Conservation (phyloP, 2,113 vertebrate species). For the Trogon melanurus region DNA sequence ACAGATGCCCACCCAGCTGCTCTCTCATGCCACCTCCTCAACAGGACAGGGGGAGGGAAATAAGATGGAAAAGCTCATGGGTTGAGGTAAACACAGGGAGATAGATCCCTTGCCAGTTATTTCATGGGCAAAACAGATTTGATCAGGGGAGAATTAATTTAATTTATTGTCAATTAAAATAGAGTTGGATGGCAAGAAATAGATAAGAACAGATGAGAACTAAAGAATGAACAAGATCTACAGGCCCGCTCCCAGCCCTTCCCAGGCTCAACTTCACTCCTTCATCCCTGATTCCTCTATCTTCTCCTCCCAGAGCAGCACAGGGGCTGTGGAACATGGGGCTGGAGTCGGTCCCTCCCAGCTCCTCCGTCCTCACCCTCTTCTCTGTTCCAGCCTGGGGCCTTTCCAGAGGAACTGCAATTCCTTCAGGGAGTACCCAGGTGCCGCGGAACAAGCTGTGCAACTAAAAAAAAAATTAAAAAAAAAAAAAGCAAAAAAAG, state of each 20-base stretch:
- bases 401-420: not conserved
- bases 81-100: rapidly evolving
- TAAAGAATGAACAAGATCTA: no score
- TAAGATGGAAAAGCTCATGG: rapidly evolving
- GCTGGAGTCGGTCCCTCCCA: not conserved
- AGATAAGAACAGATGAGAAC: not conserved
- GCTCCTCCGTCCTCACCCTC: not conserved
- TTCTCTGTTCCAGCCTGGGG: not conserved
- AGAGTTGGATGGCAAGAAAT: not conserved
- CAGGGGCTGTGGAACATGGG: not conserved
- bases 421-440: not conserved
- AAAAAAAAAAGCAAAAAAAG: not conserved
- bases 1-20: not conserved
- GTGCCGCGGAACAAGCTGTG: not conserved
- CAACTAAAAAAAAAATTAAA: not conserved
- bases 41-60: not conserved
- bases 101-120: not conserved
- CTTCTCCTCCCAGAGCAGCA: rapidly evolving
- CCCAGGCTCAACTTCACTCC: not conserved
- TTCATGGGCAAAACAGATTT: not conserved
- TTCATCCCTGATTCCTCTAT: rapidly evolving
- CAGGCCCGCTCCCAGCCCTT: rapidly evolving
- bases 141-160: not conserved
- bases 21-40: not conserved
- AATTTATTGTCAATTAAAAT: not conserved